Percentiles rank a stretch among this genome's conserved stretches.
These are phyloP conservation scores for Caenorhabditis auriculariae DNA, from an alignment of 2,888 invertebrate species.

Conservation along the genomic window DNA sequence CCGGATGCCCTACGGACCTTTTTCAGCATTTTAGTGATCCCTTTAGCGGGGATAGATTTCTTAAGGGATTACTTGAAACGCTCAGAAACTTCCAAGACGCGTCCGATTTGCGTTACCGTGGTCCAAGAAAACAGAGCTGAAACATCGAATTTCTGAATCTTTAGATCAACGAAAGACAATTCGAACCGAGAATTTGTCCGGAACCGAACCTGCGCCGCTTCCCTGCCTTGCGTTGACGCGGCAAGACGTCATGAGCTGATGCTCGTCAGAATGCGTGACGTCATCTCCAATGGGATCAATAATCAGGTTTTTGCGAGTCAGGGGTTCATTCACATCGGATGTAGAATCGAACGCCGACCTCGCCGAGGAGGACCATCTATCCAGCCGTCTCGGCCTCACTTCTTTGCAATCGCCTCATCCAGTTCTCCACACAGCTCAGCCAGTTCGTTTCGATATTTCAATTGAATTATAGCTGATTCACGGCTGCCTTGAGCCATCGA, in stretches of 20 bases:
- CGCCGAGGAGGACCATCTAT: slow-evolving; percentile 64
- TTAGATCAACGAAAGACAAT: slow-evolving; percentile 26
- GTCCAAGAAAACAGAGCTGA: too few species aligned
- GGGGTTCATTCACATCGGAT: neutral
- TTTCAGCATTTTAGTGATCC: too few species aligned
- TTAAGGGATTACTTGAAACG: too few species aligned
- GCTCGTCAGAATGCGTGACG: slow-evolving; percentile 73
- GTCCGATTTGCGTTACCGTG: too few species aligned
- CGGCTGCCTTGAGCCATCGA: too few species aligned
- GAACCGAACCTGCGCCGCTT: slow-evolving; percentile 51
- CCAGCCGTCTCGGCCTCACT: slow-evolving; percentile 52
- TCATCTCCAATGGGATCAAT: slow-evolving; percentile 73
- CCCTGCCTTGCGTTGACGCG: slow-evolving; percentile 74
- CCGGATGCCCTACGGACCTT: too few species aligned
- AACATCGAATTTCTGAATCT: too few species aligned
- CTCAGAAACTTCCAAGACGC: too few species aligned
- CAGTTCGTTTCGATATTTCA: slow-evolving; percentile 18
- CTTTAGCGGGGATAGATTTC: too few species aligned
- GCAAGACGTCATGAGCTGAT: slow-evolving; percentile 72
- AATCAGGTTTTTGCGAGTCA: neutral
- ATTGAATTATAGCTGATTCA: too few species aligned
- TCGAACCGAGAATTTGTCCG: slow-evolving; percentile 34
- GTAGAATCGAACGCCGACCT: slow-evolving; percentile 3
- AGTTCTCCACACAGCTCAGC: slow-evolving; percentile 76
- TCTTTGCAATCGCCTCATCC: slow-evolving; percentile 75